Conservation (phyloP, 2,797 vertebrate genomes). For the Hypotaenidia okinawae region DNA sequence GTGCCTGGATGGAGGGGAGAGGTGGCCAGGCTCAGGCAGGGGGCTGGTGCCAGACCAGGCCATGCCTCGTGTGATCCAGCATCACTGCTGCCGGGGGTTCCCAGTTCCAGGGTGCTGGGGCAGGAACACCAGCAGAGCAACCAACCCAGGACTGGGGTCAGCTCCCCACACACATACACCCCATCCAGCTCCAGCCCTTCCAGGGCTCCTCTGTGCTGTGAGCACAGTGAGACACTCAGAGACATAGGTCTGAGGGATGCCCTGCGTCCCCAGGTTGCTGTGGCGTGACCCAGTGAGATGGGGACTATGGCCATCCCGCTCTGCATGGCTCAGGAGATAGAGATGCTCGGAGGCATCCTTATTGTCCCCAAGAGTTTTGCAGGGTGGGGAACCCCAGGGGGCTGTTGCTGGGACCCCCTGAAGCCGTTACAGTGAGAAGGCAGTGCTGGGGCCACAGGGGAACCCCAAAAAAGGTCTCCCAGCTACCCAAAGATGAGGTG, state of each 20-base stretch:
- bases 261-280: not conserved
- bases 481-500: not conserved
- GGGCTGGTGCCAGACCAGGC: not conserved
- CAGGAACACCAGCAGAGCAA: rapidly evolving
- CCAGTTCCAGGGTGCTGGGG: rapidly evolving
- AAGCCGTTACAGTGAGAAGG: rapidly evolving
- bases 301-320: not conserved
- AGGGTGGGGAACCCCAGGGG: not conserved
- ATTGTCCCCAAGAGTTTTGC: not conserved
- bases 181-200: not conserved
- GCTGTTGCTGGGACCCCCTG: not conserved
- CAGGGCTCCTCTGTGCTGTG: rapidly evolving
- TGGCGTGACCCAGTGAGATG: rapidly evolving
- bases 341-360: rapidly evolving
- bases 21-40: rapidly evolving
- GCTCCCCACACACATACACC: not conserved
- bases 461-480: not conserved
- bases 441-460: not conserved
- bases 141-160: rapidly evolving
- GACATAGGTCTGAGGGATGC: too few species aligned
- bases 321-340: not conserved
- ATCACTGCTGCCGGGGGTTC: rapidly evolving
- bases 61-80: rapidly evolving
- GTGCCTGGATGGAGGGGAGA: not conserved
- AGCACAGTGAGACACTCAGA: too few species aligned